phyloP scores from a whole-genome alignment of 92 coral and sea anemone genomes.

The Porites lobata region DNA sequence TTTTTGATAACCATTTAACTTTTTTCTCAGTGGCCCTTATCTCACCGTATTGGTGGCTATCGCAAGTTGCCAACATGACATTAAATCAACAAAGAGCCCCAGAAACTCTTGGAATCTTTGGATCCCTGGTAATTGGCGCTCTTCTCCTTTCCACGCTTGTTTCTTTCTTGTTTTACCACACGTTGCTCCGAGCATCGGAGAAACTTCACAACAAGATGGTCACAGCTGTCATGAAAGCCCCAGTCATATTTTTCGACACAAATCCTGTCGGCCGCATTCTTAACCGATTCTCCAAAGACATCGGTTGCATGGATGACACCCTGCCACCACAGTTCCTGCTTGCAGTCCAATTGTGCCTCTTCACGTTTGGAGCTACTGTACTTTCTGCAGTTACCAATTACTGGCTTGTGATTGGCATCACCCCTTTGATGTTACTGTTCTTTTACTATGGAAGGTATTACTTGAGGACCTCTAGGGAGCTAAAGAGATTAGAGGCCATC shows the following conservation, averaged over 20 bases:
- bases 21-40: constrained; percentile 24
- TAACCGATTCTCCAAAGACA: constrained; percentile 77
- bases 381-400: constrained; percentile 62
- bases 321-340: constrained; percentile 35
- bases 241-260: constrained; percentile 77
- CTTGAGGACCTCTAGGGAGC: constrained; percentile 73
- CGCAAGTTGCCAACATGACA: constrained; percentile 58
- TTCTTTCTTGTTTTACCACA: constrained; percentile 22
- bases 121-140: constrained; percentile 42
- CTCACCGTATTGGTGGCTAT: constrained; percentile 53
- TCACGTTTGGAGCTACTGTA: constrained; percentile 51
- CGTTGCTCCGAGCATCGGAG: constrained; percentile 55
- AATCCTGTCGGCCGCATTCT: constrained; percentile 75
- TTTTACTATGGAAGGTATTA: constrained; percentile 62
- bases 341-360: constrained; percentile 48
- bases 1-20: not conserved
- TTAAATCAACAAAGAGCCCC: constrained; percentile 34
- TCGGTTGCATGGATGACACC: constrained; percentile 57
- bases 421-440: constrained; percentile 59
- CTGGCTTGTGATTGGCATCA: constrained; percentile 66
- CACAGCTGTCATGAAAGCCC: constrained; percentile 67
- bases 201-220: constrained; percentile 74
- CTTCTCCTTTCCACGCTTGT: constrained; percentile 30
- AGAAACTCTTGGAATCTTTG: constrained; percentile 51
- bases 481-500: constrained; percentile 74